Base-by-base conservation (phyloP, 2,113 vertebrate genomes). In the Hippocampus mohnikei region DNA sequence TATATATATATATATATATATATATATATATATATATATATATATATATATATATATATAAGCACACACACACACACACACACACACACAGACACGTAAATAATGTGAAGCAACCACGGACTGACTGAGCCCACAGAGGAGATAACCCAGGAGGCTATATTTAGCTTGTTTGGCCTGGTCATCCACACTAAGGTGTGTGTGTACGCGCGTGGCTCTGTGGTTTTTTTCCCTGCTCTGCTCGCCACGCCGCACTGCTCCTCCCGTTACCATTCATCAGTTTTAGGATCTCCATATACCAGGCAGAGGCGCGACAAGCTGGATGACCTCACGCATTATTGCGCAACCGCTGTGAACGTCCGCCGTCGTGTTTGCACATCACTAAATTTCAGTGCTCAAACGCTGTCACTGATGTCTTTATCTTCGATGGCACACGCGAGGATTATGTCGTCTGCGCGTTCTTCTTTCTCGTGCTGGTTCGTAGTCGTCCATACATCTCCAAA, bases 101-200 rank as follows among this genome's bases (percentile, higher is more conserved):
- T 6, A 15, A 92, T 91, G 85, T 89, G 91, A 90, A 90, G 91
- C 86, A 91, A 91, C 87, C 87, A 85, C 85, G 79, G 84, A 85
- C 83, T 88, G 79, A 60, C 85, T 87, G 85, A 75, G 83, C 83
- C 83, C 88, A 87, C 85, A 87, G 88, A 88, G 88, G 85, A 88
- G 88, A 87, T 89, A 91, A 88, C 90, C 88, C 87, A 92, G 87
- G 87, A 90, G 90, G 87, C 87, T 93, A 92, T 92, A 92, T 93
- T 92, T 92, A 92, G 91, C 81, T 87, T 48, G 77, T 90, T 90
- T 91, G 91, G 84, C 87, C 87, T 88, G 88, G 88, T 91, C 88
- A 85, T 89, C 86, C 89, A 87, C 79, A 84, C 88, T 81, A 74
- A 90, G 86, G 87, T 88, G 33, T 12, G 60, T 64, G 40, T 25